Evolutionary conservation across 2,797 vertebrate genomes (phyloP), one percentile per base, ranked within the genome.

Genomic region (Cercopithecus petaurista): DNA sequence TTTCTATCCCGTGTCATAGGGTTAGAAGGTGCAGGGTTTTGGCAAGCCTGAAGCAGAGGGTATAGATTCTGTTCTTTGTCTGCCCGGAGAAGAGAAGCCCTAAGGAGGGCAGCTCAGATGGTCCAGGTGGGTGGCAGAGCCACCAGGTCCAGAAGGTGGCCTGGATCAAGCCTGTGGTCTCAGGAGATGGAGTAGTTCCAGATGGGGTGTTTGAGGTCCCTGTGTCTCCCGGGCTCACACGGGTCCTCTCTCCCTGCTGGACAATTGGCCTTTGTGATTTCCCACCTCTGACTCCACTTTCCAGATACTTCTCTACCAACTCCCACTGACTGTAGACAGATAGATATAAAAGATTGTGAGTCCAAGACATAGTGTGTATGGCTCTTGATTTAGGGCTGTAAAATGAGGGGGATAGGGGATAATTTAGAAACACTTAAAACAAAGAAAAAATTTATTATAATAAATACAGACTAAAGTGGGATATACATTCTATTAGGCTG

Each of bases 391-490:
- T 33, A n/a, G 73, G 59, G 39, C 50, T 85, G 36, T 64, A 52
- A 64, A 21, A 55, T 64, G 36, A n/a, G 12, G 36, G 33, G 30
- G 15, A 43, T 67, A 11, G 3, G 15, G 33, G 15, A 15, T 82
- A 46, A 80, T 84, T 90, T 73, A 75, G 64, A 93, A 86, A 93
- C 46, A 24, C 57, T 57, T 67, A 24, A 61, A 67, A 85, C 50
- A 85, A 96, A 93, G 48, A 55, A 75, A 15, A 75, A 39, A 84
- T 93, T 83, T 88, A 79, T 88, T 67, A 48, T 36, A 64, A 64
- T 46, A 72, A 52, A 48, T 26, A 46, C n/a, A 70, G 59, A 80
- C 43, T 67, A 46, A 79, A 57, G 36, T 24, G 50, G 28, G 28
- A 41, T 88, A 50, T 14, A 59, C 2, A 59, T 59, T 70, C 26